Percentiles rank a stretch among this genome's conserved stretches.
Evolutionary conservation across 2,113 vertebrate genomes (phyloP).

Genomic region (Mesitornis unicolor): DNA sequence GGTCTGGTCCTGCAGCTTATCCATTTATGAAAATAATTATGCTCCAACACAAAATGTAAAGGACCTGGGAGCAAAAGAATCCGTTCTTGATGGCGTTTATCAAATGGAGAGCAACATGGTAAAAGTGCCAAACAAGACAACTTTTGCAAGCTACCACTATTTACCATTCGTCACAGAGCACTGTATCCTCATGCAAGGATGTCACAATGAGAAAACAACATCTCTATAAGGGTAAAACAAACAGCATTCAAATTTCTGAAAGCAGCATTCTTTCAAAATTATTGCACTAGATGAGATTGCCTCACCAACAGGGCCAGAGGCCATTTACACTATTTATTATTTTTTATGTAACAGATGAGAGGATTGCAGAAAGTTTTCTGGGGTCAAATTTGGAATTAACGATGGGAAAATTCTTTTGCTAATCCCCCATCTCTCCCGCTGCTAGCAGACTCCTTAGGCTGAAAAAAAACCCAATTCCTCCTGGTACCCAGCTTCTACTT

Average conservation of each 20-base stretch:
- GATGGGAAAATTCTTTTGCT: constrained; percentile 60
- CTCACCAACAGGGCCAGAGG: constrained; percentile 46
- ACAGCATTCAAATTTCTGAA: constrained; percentile 26
- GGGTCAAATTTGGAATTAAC: constrained; percentile 36
- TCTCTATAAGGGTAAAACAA: constrained; percentile 53
- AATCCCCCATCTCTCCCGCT: constrained; percentile 26
- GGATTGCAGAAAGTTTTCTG: constrained; percentile 47
- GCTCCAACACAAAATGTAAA: not conserved
- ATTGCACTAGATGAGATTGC: constrained; percentile 55
- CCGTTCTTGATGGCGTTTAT: rapidly evolving
- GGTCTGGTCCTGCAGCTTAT: not conserved
- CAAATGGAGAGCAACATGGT: rapidly evolving
- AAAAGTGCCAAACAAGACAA: not conserved
- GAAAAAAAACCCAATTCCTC: not conserved
- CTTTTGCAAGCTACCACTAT: not conserved
- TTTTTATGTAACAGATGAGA: constrained; percentile 40
- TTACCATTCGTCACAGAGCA: not conserved
- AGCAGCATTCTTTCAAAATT: constrained; percentile 50
- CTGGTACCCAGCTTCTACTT: not conserved
- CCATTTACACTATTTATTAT: constrained; percentile 17
- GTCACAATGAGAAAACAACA: constrained; percentile 6
- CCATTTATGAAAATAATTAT: not conserved
- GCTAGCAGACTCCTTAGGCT: constrained; percentile 5
- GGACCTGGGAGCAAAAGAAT: not conserved
- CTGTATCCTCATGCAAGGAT: not conserved